Evolutionary conservation across 1,140 invertebrate genomes (phyloP).

Genomic region (Chrysoperla carnea): DNA sequence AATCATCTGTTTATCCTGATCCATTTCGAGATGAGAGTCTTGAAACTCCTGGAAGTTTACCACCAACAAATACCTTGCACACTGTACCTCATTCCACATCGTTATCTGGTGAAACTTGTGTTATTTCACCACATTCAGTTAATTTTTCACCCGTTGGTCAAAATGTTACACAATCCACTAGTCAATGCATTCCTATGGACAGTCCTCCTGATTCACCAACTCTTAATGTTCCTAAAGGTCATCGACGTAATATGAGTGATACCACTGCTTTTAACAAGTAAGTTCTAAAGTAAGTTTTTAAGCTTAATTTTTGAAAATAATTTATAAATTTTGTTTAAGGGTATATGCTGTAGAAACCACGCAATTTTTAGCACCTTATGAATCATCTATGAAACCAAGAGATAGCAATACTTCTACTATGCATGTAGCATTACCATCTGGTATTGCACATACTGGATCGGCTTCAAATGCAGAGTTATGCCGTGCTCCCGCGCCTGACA

Average conservation of each 20-base stretch:
- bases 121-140: too few species aligned
- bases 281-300: slow-evolving; percentile 13
- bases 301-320: background rate
- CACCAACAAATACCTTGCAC: background rate
- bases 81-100: background rate
- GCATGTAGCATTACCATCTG: slow-evolving; percentile 4
- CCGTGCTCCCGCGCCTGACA: slow-evolving; percentile 20
- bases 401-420: slow-evolving; percentile 20
- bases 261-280: slow-evolving; percentile 75
- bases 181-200: slow-evolving; percentile 18
- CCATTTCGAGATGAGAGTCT: slow-evolving; percentile 32
- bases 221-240: slow-evolving; percentile 27
- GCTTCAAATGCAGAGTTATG: slow-evolving; percentile 17
- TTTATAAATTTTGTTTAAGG: slow-evolving; percentile 24
- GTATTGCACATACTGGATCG: slow-evolving; percentile 5
- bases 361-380: slow-evolving; percentile 58
- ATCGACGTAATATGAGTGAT: slow-evolving; percentile 70
- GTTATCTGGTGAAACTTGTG: too few species aligned
- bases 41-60: slow-evolving; percentile 6
- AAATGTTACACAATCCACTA: slow-evolving; percentile 14
- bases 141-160: background rate
- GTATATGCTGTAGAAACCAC: slow-evolving; percentile 56
- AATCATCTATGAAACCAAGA: slow-evolving; percentile 39
- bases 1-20: slow-evolving; percentile 35
- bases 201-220: slow-evolving; percentile 33